These are phyloP conservation scores for Lanius collurio DNA, from an alignment of 2,113 vertebrate species.

Conservation along the genomic window DNA sequence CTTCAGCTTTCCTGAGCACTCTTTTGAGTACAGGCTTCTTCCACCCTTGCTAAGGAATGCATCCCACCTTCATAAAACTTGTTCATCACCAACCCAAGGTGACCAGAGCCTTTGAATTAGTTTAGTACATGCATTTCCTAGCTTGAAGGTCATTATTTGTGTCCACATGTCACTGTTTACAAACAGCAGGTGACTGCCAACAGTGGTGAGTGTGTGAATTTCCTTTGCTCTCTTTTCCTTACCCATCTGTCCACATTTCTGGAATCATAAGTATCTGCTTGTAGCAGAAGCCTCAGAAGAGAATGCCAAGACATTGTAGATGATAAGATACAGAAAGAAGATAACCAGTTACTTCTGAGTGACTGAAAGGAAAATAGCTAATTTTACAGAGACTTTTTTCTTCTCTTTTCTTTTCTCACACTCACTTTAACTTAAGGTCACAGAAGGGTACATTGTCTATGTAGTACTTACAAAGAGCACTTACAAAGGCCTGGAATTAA, in stretches of 20 bases:
- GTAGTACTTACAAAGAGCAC: slow-evolving; percentile 31
- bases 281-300: neutral
- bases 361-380: neutral
- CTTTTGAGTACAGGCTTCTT: neutral
- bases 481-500: slow-evolving; percentile 27
- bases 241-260: slow-evolving; percentile 70
- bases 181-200: slow-evolving; percentile 74
- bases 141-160: slow-evolving; percentile 73
- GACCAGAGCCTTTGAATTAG: neutral
- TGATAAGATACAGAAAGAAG: neutral
- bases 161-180: slow-evolving; percentile 77
- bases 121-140: slow-evolving; percentile 11
- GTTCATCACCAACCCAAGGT: neutral
- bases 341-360: neutral
- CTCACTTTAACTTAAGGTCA: neutral
- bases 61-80: neutral
- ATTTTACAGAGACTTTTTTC: neutral
- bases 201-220: slow-evolving; percentile 52
- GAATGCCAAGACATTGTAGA: neutral
- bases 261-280: neutral
- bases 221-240: slow-evolving; percentile 44
- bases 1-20: slow-evolving; percentile 15
- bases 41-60: neutral
- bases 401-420: neutral
- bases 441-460: neutral